Base-by-base conservation (phyloP, 2,888 invertebrate species). In the Elegia similella region DNA sequence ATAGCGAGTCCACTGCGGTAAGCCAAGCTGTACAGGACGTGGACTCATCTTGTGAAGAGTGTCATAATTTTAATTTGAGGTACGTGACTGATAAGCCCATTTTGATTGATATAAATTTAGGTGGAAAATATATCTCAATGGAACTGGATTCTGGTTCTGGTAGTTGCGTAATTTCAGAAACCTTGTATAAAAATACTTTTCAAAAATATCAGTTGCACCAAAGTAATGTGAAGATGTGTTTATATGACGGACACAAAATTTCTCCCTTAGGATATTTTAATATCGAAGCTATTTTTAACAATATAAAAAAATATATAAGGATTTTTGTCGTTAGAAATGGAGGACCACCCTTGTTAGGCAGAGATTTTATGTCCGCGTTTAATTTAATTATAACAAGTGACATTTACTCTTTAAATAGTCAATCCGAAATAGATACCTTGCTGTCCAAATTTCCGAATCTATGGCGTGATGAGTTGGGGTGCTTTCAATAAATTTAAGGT, bases 181-280 rank as follows among this genome's bases (percentile, higher is more conserved):
- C 47, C 6, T 55, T 62, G 2, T 64, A 60, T 54, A 30, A 17
- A 7, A 30, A 59, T 7, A 30, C 38, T 13, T 68, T 63, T 55
- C 43, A 38, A 6, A 23, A 55, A 15, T 52, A 48, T 8, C 32
- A 17, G 13, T 42, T 65, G 43, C 15, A 17, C 29, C 34, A 55
- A 13, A 56, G 61, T 48, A 17, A 55, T 32, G 43, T 65, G 15
- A 68, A 57, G 59, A 64, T 68, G 59, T 69, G 68, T 55, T 56
- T 67, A 1, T 66, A 68, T 50, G 59, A 64, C n/a, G 66, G 68
- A 13, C 66, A 67, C 57, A 66, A 65, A 63, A 66, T 69, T 16
- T 44, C 60, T 1, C 67, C 67, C 0, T 10, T 63, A 10, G 64
- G 67, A 2, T 64, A 54, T 60, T 63, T 69, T 50, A 10, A 1